phyloP scores from a whole-genome alignment of 2,797 vertebrate species.

The Vultur gryphus region DNA sequence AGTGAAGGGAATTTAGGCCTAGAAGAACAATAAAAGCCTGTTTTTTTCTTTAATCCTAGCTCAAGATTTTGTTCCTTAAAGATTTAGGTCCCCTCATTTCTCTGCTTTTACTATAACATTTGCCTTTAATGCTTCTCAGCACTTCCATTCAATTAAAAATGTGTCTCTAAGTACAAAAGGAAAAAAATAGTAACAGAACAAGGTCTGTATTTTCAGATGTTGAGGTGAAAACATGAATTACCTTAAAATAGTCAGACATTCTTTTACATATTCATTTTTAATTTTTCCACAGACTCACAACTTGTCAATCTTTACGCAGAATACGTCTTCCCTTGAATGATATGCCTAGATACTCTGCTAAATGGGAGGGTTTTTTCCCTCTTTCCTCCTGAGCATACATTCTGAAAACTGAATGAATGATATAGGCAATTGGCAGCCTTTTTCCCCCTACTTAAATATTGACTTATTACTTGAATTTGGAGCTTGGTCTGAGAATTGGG shows the following conservation, averaged over 20 bases:
- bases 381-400: background rate
- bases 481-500: background rate
- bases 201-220: background rate
- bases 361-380: background rate
- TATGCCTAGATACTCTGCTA: background rate
- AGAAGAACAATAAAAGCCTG: background rate
- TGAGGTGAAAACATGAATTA: conserved; percentile 9
- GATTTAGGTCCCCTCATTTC: background rate
- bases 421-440: background rate
- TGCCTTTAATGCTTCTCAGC: background rate
- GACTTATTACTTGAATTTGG: background rate
- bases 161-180: background rate
- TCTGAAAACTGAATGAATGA: background rate
- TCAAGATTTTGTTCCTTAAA: background rate
- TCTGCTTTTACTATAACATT: background rate
- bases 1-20: background rate
- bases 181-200: background rate
- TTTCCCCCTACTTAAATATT: background rate
- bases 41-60: background rate
- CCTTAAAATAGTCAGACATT: background rate
- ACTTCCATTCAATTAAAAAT: background rate
- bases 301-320: background rate
- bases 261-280: background rate
- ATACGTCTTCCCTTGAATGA: background rate
- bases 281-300: background rate